These are phyloP conservation scores for Drosophila sordidula DNA, from an alignment of 2,888 invertebrate species.

Conservation along the genomic window DNA sequence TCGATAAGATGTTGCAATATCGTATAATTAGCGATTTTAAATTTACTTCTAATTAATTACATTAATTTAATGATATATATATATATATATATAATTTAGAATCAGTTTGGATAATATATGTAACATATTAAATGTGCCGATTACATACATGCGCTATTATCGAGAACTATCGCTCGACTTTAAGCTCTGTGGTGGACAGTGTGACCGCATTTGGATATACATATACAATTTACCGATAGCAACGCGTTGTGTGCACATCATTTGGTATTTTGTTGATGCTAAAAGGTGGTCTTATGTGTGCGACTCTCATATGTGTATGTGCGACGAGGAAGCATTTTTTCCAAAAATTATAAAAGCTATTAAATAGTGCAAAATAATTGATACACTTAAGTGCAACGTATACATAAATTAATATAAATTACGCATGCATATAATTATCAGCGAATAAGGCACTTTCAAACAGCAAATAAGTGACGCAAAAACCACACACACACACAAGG, in stretches of 20 bases:
- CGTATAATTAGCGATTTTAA: neutral
- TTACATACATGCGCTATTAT: neutral
- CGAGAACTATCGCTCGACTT: neutral
- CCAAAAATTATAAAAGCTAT: conserved; percentile 55
- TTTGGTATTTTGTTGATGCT: conserved; percentile 33
- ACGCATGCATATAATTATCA: conserved; percentile 40
- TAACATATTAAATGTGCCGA: neutral
- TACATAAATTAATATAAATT: conserved; percentile 34
- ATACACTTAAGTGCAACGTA: conserved; percentile 66
- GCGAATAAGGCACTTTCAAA: conserved; percentile 28
- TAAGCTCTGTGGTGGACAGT: conserved; percentile 2
- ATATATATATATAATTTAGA: no score
- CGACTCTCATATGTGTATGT: conserved; percentile 57
- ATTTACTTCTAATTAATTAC: no score
- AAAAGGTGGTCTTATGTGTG: conserved; percentile 36
- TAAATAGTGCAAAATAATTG: conserved; percentile 69
- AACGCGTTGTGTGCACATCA: neutral
- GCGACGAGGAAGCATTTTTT: conserved; percentile 74
- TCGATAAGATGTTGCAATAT: neutral
- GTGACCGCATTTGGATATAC: conserved; percentile 11
- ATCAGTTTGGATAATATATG: no score
- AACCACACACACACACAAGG: conserved; percentile 41
- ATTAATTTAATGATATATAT: no score
- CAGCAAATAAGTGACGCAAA: conserved; percentile 56
- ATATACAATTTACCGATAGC: conserved; percentile 1